Base-by-base conservation (phyloP, 1,140 invertebrate genomes). In the Atta texana region DNA sequence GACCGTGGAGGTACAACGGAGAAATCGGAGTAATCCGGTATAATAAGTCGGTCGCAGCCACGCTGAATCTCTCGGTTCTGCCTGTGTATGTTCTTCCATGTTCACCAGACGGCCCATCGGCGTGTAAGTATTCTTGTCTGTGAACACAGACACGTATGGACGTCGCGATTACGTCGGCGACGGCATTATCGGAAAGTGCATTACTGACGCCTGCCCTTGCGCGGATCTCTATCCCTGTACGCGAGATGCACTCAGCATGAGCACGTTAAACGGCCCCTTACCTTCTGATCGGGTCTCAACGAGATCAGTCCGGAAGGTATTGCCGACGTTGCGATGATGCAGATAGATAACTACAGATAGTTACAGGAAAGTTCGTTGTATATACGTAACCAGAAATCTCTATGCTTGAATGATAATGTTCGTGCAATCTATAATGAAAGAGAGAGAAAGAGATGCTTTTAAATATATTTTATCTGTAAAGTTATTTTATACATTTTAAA, bases 101-200 rank as follows among this genome's bases (percentile, higher is more conserved):
- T 55, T 34, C 61, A 44, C 57, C 51, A 59, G 53, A 59, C 72
- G n/a, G 55, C 55, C n/a, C 72, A n/a, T 59, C 72, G 55, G 55
- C 63, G 63, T 51, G 51, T 78, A 87, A 51, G 57, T 39, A 18
- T 16, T 61, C 28, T 24, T 49, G 66, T n/a, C 28, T 51, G 44
- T 51, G 84, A 55, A 64, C 39, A 75, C 69, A 59, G 24, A 53
- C 64, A 68, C 59, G 31, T 82, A 75, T 55, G 61, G 82, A 86
- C 71, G 69, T 75, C 77, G 77, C 89, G 87, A 91, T 91, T 91
- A 90, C 90, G 77, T 90, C 49, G 78, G 39, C 59, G 85, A 44
- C 59, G 59, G 89, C 84, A 88, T 91, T 91, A 91, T 91, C 89
- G 87, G 90, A 90, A 91, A 91, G 89, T 91, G 90, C 87, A 91